Conservation (phyloP, 2,113 vertebrate species). For the Grammomys surdaster region DNA sequence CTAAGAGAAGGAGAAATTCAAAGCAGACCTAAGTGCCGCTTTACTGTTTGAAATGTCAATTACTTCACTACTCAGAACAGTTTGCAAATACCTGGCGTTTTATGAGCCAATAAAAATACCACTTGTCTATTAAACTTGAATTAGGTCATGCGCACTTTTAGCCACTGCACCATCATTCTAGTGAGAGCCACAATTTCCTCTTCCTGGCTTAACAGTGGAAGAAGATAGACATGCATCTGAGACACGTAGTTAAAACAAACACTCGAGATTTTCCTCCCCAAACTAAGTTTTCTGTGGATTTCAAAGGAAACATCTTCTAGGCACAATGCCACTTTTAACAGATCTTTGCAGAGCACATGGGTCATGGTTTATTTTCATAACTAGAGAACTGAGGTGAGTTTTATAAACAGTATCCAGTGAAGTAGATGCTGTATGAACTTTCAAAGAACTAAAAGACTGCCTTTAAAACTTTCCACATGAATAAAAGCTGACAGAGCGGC, state of each 20-base stretch:
- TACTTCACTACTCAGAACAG: constrained; percentile 40
- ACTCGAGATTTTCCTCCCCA: constrained; percentile 35
- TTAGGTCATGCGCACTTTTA: background rate
- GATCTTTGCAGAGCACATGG: background rate
- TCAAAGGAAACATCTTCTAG: constrained; percentile 30
- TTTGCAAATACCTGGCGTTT: constrained; percentile 42
- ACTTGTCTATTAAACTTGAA: constrained; percentile 43
- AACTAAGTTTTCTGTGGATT: constrained; percentile 45
- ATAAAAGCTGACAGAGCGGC: background rate
- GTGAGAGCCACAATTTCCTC: background rate
- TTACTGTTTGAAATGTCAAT: background rate
- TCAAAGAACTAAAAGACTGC: background rate
- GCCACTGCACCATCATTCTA: background rate
- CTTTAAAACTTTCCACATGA: constrained; percentile 31
- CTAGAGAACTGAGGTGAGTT: constrained; percentile 20
- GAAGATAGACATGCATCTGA: background rate
- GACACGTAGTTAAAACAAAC: background rate
- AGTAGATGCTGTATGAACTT: constrained; percentile 19
- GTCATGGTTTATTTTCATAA: constrained; percentile 61
- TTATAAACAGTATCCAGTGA: constrained; percentile 40
- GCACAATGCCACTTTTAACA: constrained; percentile 38
- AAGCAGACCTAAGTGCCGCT: constrained; percentile 6
- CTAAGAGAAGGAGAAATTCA: background rate
- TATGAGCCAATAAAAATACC: constrained; percentile 59
- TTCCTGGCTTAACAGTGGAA: background rate